A percentile compares a stretch with the other conserved stretches of the same genome.
phyloP scores from a whole-genome alignment of 2,797 vertebrate species.

The Pelochelys cantorii region DNA sequence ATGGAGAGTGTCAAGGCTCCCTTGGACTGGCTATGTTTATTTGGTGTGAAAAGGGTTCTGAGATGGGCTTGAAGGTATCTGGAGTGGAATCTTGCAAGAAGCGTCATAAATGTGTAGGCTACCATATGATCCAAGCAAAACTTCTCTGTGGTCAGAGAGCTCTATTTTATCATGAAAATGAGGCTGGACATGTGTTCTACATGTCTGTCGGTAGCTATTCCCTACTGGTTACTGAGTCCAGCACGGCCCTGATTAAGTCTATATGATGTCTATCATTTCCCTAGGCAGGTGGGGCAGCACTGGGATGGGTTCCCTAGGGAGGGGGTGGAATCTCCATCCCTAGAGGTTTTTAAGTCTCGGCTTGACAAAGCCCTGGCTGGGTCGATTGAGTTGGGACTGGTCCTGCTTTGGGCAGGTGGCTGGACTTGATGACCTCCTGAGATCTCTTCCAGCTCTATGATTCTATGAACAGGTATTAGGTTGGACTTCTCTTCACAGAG shows the following conservation, averaged over 20 bases:
- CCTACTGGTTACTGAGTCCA: background rate
- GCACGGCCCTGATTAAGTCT: background rate
- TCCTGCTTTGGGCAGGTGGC: too few relatives aligned
- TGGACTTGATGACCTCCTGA: too few relatives aligned
- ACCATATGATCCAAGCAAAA: background rate
- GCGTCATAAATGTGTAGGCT: background rate
- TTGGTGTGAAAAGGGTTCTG: background rate
- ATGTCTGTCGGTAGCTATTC: background rate
- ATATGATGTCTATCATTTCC: background rate
- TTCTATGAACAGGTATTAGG: background rate
- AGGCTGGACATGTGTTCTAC: background rate
- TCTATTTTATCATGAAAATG: background rate
- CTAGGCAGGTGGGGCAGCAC: too few relatives aligned
- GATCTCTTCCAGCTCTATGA: too few relatives aligned
- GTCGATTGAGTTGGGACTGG: too few relatives aligned
- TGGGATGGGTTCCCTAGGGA: too few relatives aligned
- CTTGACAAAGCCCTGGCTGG: too few relatives aligned
- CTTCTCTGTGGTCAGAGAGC: background rate
- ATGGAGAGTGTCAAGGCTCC: background rate
- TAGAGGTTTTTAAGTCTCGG: too few relatives aligned
- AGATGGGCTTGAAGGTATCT: background rate
- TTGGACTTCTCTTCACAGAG: background rate
- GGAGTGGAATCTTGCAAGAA: background rate
- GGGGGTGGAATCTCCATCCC: too few relatives aligned
- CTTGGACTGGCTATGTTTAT: background rate